A percentile compares a stretch with the other conserved stretches of the same genome.
phyloP scores from a whole-genome alignment of 2,113 vertebrate species.

The Pica pica region DNA sequence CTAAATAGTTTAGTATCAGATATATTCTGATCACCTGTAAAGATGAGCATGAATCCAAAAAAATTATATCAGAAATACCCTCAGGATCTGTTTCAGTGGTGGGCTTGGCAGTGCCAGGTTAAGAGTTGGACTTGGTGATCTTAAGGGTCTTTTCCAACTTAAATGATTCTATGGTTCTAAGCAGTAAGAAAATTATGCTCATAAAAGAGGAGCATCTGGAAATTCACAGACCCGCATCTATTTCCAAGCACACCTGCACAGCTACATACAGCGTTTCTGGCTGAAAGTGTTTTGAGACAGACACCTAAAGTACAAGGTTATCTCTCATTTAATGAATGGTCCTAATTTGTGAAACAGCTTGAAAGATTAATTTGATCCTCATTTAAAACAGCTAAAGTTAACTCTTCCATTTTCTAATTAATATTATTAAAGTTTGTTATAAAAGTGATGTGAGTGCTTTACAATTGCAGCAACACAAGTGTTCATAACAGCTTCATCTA shows the following conservation, averaged over 20 bases:
- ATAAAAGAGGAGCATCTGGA: neutral
- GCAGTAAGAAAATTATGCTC: neutral
- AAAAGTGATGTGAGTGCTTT: neutral
- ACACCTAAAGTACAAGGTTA: neutral
- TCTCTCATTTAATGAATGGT: neutral
- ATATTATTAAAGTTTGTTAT: neutral
- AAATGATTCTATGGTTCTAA: neutral
- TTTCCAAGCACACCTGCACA: neutral
- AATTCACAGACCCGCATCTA: neutral
- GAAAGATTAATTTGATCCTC: neutral
- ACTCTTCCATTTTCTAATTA: neutral
- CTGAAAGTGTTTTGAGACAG: neutral
- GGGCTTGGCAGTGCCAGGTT: neutral
- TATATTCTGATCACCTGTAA: neutral
- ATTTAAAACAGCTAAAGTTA: neutral
- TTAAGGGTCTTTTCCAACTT: neutral
- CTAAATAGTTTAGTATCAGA: neutral
- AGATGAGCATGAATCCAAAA: neutral
- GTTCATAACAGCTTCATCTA: neutral
- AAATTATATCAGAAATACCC: neutral
- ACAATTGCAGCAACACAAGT: neutral
- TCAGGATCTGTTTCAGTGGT: accelerated
- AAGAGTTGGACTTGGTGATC: neutral
- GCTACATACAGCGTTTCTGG: neutral
- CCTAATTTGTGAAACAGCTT: neutral